Conservation (phyloP, 2,888 invertebrate genomes). For the Pandemis corylana region DNA sequence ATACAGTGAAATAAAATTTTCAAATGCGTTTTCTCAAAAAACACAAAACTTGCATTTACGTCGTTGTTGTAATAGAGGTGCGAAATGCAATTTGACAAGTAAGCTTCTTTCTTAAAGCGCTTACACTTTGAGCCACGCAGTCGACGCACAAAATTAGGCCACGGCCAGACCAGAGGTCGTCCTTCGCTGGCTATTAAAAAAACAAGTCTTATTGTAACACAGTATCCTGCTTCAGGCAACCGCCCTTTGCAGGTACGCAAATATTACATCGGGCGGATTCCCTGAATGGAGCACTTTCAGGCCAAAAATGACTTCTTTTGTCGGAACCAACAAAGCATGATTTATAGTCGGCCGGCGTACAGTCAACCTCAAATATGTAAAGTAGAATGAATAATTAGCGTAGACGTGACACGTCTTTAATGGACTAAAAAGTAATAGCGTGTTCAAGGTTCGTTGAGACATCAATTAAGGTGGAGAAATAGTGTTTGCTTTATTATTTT, state of each 20-base stretch:
- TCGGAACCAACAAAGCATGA: constrained; percentile 76
- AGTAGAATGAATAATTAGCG: constrained; percentile 40
- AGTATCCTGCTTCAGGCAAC: constrained; percentile 4
- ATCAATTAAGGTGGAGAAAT: constrained; percentile 22
- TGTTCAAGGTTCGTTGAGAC: constrained; percentile 25
- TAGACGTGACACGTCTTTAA: constrained; percentile 41
- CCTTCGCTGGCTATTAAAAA: background rate
- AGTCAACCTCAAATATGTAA: constrained; percentile 42
- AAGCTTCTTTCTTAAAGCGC: no score
- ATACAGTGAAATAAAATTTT: no score
- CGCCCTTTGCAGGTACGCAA: constrained; percentile 52
- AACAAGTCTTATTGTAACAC: background rate
- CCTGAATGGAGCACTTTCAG: constrained; percentile 70
- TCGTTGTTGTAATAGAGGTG: no score
- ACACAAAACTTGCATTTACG: no score
- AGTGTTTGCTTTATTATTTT: constrained; percentile 1
- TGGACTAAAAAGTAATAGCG: constrained; percentile 21
- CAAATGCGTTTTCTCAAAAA: no score
- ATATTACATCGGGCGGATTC: constrained; percentile 57
- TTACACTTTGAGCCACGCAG: no score
- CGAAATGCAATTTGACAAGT: no score
- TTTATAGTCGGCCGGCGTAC: constrained; percentile 55
- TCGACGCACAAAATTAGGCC: no score
- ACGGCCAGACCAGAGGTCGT: background rate
- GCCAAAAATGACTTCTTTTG: constrained; percentile 81